Conservation (phyloP, 2,113 vertebrate species). For the Lota lota region DNA sequence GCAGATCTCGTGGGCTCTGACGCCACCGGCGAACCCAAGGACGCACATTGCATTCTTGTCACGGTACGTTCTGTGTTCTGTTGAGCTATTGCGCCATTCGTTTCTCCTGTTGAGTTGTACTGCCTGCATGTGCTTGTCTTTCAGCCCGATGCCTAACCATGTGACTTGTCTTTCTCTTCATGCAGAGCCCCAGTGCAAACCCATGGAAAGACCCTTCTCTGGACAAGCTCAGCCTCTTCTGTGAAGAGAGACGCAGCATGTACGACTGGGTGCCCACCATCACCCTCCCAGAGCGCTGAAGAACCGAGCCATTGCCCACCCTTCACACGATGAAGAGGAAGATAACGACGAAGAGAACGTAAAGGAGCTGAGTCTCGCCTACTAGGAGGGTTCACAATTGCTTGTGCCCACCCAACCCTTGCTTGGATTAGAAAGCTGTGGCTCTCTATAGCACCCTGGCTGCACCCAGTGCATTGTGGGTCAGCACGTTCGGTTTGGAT, state of each 20-base stretch:
- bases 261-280: conserved; percentile 95
- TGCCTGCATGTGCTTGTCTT: too few relatives aligned
- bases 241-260: conserved; percentile 86
- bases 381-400: conserved; percentile 56
- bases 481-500: conserved; percentile 67
- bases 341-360: conserved; percentile 53
- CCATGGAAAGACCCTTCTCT: conserved; percentile 89
- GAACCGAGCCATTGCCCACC: not conserved
- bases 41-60: conserved; percentile 95
- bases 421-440: conserved; percentile 71
- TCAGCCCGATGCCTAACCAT: conserved; percentile 12
- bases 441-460: conserved; percentile 31
- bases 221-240: conserved; percentile 87
- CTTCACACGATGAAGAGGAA: conserved; percentile 28
- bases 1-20: conserved; percentile 83
- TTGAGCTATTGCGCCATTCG: too few relatives aligned
- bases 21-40: conserved; percentile 81
- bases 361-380: conserved; percentile 67
- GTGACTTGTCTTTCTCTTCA: conserved; percentile 13
- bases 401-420: conserved; percentile 46
- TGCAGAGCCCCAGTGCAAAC: conserved; percentile 86
- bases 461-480: conserved; percentile 52
- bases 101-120: too few relatives aligned
- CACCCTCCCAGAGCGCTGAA: conserved; percentile 88
- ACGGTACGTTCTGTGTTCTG: conserved; percentile 77